These are phyloP conservation scores for Chloromyia formosa DNA, from an alignment of 2,888 invertebrate species.

Conservation along the genomic window DNA sequence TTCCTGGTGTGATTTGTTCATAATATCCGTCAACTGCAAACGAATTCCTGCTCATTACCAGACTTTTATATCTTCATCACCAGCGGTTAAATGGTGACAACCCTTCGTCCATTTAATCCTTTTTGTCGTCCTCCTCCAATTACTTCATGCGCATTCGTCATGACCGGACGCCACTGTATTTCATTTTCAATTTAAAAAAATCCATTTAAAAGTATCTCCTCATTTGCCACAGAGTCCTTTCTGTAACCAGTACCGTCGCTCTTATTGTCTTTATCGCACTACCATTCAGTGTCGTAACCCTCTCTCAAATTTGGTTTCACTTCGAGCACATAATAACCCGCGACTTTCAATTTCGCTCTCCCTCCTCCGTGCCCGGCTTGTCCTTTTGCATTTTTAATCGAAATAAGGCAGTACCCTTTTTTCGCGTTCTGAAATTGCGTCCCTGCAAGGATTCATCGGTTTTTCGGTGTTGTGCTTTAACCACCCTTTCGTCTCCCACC, in stretches of 20 bases:
- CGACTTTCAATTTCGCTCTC: conserved; percentile 17
- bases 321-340: conserved; percentile 1
- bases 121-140: too few relatives aligned
- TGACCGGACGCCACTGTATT: neutral
- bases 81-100: too few relatives aligned
- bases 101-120: too few relatives aligned
- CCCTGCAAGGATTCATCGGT: neutral
- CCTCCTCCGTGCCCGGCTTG: neutral
- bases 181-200: neutral
- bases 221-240: conserved; percentile 4
- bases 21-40: too few relatives aligned
- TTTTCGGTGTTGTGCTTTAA: neutral
- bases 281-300: neutral
- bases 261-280: neutral
- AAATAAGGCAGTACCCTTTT: conserved; percentile 41
- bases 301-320: conserved; percentile 2
- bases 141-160: too few relatives aligned
- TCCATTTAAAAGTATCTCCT: neutral
- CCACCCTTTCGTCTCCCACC: conserved; percentile 18
- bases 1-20: too few relatives aligned
- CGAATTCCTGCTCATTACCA: too few relatives aligned
- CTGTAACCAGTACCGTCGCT: neutral
- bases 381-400: neutral
- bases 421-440: conserved; percentile 12
- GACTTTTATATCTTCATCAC: too few relatives aligned